Base-by-base conservation (phyloP, 1,140 invertebrate species). In the Forficula auricularia region DNA sequence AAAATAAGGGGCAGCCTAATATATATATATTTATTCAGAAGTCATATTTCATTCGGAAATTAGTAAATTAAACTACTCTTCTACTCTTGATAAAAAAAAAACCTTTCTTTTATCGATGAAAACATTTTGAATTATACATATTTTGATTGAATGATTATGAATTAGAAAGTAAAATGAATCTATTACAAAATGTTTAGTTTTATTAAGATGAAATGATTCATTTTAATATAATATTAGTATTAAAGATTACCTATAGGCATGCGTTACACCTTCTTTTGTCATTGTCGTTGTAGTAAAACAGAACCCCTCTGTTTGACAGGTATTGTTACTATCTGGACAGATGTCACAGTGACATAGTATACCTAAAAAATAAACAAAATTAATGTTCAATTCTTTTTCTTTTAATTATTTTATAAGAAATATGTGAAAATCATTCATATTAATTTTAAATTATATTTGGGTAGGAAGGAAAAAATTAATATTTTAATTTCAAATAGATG, bases 261-360 rank as follows among this genome's bases (percentile, higher is more conserved):
- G 71, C 44, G 68, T 70, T 46, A 73, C 64, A 14, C 51, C 54
- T 39, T 64, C 61, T 50, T 72, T 69, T 39, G 74, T 67, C 47
- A 77, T 58, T 44, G 72, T 73, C 42, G 78, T 77, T 19, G 82
- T 80, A 3, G 84, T 82, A 52, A 82, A 88, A 61, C 84, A 90
- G 53, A 76, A 81, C 14, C 86, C 86, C 67, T 90, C 82, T 4
- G 86, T 89, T 56, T 77, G 73, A 65, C 86, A 90, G 20, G 82
- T 83, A 54, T 76, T 63, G 61, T 90, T 87, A n/a, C 64, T 69
- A n/a, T 73, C 67, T 40, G 58, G 54, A 57, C 82, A 85, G 54
- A 78, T 72, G 55, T 84, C 79, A 63, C 81, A 84, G 57, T 77
- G 71, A 59, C 82, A 84, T 58, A 73, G 73, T 43, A 76, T 54